Evolutionary conservation across 2,113 vertebrate genomes (phyloP).

Genomic region (Bettongia penicillata): DNA sequence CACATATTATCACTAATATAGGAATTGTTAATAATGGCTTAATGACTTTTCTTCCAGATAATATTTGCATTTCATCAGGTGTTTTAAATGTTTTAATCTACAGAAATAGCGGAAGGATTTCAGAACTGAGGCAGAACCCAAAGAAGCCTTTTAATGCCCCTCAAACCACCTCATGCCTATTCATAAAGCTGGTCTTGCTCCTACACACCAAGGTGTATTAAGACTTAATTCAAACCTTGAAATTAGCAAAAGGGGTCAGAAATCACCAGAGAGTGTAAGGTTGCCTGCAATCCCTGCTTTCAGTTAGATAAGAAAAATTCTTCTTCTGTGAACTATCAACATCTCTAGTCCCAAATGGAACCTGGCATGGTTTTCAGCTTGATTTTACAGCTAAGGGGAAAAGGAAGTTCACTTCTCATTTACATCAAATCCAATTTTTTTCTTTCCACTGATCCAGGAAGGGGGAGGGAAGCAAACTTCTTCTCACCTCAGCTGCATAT

Average conservation of each 20-base stretch:
- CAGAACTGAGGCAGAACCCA: not conserved
- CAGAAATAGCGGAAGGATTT: not conserved
- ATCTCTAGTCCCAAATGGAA: not conserved
- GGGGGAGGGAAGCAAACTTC: not conserved
- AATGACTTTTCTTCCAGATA: not conserved
- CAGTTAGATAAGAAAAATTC: slow-evolving; percentile 4
- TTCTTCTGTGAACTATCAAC: not conserved
- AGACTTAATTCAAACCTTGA: not conserved
- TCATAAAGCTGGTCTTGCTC: not conserved
- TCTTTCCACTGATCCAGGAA: not conserved
- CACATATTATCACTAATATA: not conserved
- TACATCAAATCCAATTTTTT: not conserved
- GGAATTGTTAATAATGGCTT: not conserved
- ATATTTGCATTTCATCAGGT: not conserved
- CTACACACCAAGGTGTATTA: not conserved
- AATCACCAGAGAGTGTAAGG: not conserved
- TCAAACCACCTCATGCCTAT: not conserved
- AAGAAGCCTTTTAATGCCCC: not conserved
- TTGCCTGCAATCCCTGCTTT: not conserved
- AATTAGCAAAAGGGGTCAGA: not conserved
- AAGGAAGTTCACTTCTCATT: not conserved
- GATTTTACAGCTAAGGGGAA: slow-evolving; percentile 2
- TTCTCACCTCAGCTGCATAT: not conserved
- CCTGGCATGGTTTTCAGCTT: slow-evolving; percentile 2
- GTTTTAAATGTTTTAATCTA: not conserved